Base-by-base conservation (phyloP, 2,113 vertebrate species). In the Diphyllodes magnificus region DNA sequence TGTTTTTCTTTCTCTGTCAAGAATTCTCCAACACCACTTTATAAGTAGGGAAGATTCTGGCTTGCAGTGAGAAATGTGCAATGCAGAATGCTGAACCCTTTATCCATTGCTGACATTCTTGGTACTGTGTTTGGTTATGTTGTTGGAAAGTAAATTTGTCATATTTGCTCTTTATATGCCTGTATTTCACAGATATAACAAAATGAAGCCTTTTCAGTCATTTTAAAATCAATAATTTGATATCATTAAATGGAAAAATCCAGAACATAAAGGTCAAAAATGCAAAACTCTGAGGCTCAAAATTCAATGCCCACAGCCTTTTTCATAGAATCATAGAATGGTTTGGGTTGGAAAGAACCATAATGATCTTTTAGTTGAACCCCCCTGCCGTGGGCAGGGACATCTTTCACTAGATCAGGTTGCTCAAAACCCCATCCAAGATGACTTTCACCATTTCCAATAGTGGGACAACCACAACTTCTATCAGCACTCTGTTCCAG, bases 381-480 rank as follows among this genome's bases (percentile, higher is more conserved):
- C 1, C 2, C 20, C 4, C 7, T 73, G 23, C 44, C 17, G 7
- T 45, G 3, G 10, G 7, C 13, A 76, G 4, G 15, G 10, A n/a
- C 6, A 25, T 21, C 31, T 70, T 75, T 49, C 42, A 17, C 17
- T 95, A 66, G 11, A 79, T 7, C n/a, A 39, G 2, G 13, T 69
- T 72, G 14, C 30, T 86, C 44, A 76, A 51, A 82, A 21, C 8
- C 11, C 31, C 0, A 1, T 85, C 53, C 40, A 57, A 6, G 7
- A 1, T 73, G 28, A 20, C 11, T 14, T 81, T 85, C 15, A 85
- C 35, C 10, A 33, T 15, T 87, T 82, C 78, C 35, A 20, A 0
- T 12, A 37, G 33, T n/a, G 10, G 13, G 7, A 27, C 24, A 53
- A 42, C 5, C 24, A 65, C 21, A 80, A 6, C 13, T 57, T 73